phyloP scores from a whole-genome alignment of 2,888 invertebrate genomes.

The Heliconius ethilla region DNA sequence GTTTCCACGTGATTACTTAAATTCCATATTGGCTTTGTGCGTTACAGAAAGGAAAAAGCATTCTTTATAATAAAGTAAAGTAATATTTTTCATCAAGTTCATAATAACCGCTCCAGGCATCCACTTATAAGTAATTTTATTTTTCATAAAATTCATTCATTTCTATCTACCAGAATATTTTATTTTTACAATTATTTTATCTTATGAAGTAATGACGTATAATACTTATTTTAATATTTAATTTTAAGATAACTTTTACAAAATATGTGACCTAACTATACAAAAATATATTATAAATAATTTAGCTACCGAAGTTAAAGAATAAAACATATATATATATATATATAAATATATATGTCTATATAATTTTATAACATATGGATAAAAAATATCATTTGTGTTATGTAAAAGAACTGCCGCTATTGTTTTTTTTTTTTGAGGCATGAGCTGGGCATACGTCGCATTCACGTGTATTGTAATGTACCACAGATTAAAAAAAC shows the following conservation, averaged over 20 bases:
- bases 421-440: neutral
- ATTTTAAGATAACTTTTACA: neutral
- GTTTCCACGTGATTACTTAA: conserved; percentile 17
- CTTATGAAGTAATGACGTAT: neutral
- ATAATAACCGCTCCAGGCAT: conserved; percentile 16
- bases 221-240: neutral
- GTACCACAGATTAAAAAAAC: too few species aligned
- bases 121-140: conserved; percentile 17
- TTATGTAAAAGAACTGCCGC: neutral
- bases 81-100: conserved; percentile 19
- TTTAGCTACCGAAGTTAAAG: neutral
- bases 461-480: too few species aligned
- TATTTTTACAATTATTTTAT: neutral
- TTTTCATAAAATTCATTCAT: conserved; percentile 4
- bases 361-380: neutral
- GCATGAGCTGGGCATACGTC: neutral
- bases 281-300: neutral
- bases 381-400: neutral
- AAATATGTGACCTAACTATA: too few species aligned
- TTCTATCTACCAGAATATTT: neutral
- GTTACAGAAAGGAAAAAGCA: conserved; percentile 12
- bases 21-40: conserved; percentile 22
- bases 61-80: conserved; percentile 21
- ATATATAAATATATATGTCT: too few species aligned
- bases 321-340: neutral